A percentile compares a stretch with the other conserved stretches of the same genome.
These are phyloP conservation scores for Limnodromus scolopaceus DNA, from an alignment of 2,797 vertebrate genomes.

Conservation along the genomic window DNA sequence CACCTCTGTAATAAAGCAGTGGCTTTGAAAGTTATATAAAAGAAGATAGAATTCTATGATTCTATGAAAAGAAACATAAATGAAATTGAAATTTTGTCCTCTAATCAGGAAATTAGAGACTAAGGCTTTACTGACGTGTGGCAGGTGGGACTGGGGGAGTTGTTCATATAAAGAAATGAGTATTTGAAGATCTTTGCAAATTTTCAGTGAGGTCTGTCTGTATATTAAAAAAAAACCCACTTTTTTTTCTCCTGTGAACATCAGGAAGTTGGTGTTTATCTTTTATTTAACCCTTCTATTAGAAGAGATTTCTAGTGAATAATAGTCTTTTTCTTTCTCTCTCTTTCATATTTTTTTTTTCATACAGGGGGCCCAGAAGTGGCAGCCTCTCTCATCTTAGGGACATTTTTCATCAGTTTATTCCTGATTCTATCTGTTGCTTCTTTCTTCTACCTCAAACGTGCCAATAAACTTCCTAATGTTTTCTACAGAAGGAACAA, in stretches of 20 bases:
- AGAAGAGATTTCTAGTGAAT: neutral
- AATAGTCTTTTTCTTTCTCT: neutral
- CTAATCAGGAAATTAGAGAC: neutral
- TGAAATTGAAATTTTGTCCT: neutral
- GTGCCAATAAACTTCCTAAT: constrained; percentile 88
- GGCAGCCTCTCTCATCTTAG: constrained; percentile 91
- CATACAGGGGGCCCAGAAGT: constrained; percentile 87
- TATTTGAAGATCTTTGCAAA: neutral
- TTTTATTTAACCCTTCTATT: neutral
- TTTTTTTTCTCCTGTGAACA: neutral
- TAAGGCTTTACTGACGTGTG: neutral
- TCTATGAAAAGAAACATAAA: neutral
- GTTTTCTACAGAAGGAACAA: constrained; percentile 91
- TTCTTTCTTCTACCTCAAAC: constrained; percentile 97
- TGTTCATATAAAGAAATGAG: neutral
- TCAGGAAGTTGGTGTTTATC: neutral
- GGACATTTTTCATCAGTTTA: constrained; percentile 90
- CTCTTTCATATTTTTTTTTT: neutral
- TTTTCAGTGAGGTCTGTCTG: neutral
- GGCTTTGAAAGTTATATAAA: neutral
- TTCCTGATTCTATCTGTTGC: constrained; percentile 94
- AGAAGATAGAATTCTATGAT: neutral
- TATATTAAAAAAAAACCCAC: neutral
- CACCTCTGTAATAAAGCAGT: neutral
- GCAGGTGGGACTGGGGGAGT: neutral